Conservation (phyloP, 2,888 invertebrate species). For the Stenodera caucasica region DNA sequence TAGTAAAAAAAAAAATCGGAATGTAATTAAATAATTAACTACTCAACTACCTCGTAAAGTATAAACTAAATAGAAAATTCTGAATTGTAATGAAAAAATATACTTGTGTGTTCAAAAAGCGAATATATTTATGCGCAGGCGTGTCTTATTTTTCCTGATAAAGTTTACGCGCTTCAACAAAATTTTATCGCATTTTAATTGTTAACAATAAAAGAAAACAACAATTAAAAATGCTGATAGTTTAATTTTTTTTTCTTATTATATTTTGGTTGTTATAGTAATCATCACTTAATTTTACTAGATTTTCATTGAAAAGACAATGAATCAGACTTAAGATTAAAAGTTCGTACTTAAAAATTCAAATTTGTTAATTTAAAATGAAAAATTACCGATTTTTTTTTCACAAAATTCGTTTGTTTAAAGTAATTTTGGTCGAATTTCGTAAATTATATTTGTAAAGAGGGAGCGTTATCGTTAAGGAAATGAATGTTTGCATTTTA, state of each 20-base stretch:
- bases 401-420: neutral
- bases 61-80: neutral
- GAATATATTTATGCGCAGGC: neutral
- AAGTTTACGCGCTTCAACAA: constrained; percentile 5
- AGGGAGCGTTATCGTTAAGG: constrained; percentile 44
- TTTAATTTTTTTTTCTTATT: no score
- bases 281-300: no score
- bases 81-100: neutral
- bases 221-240: constrained; percentile 2
- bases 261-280: no score
- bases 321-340: no score
- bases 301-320: no score
- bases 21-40: neutral
- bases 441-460: constrained; percentile 19
- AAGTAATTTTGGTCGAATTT: neutral
- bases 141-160: neutral
- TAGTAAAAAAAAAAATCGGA: neutral
- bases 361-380: no score
- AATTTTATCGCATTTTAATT: constrained; percentile 7
- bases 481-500: constrained; percentile 42
- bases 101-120: neutral
- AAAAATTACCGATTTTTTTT: neutral
- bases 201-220: neutral
- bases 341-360: no score
- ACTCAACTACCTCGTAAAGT: neutral